These are phyloP conservation scores for Lydus trimaculatus DNA, from an alignment of 2,888 invertebrate species.

Conservation along the genomic window DNA sequence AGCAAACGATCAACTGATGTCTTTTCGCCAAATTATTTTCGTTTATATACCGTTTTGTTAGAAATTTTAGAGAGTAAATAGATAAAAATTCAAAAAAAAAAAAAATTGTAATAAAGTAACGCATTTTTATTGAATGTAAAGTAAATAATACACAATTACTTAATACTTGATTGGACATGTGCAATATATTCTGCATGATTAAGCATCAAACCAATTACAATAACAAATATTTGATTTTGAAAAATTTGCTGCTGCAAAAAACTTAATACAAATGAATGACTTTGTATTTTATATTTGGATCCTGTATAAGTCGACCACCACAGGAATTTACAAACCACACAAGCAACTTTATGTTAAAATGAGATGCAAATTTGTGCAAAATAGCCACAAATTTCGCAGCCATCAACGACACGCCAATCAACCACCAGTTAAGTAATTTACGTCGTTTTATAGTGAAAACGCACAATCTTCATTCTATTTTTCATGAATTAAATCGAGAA, in stretches of 20 bases:
- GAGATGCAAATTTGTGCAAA: no score
- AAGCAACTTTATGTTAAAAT: no score
- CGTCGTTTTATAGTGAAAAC: no score
- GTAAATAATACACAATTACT: constrained; percentile 8
- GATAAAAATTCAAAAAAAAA: not conserved
- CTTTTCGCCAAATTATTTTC: not conserved
- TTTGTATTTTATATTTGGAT: no score
- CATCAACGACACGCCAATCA: no score
- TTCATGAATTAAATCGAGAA: no score
- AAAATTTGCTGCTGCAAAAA: not conserved
- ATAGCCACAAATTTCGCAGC: no score
- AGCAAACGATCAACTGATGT: constrained; percentile 12
- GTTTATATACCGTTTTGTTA: constrained; percentile 15
- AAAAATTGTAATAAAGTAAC: not conserved
- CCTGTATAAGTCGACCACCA: no score
- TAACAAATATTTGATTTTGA: no score
- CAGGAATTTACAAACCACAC: no score
- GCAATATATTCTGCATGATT: constrained; percentile 33
- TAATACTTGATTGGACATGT: not conserved
- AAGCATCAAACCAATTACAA: constrained; percentile 9
- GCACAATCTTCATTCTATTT: no score
- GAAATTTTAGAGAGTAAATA: not conserved
- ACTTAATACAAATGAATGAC: not conserved
- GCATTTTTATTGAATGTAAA: not conserved
- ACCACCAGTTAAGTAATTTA: no score